Evolutionary conservation across 1,140 invertebrate species (phyloP).

Genomic region (Cheumatopsyche charites): DNA sequence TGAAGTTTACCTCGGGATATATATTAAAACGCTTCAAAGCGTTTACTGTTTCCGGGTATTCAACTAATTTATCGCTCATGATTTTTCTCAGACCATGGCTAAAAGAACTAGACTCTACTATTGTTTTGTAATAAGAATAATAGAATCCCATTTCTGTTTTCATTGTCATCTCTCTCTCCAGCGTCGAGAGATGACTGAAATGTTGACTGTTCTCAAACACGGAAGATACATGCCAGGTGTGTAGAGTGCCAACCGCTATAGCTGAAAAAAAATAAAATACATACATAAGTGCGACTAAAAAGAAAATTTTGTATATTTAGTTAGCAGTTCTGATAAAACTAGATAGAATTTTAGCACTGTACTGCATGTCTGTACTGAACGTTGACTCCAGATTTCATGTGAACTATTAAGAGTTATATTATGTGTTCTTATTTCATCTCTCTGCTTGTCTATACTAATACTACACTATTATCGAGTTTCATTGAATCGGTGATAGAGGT

Average conservation of each 20-base stretch:
- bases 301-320: too few relatives aligned
- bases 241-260: conserved; percentile 54
- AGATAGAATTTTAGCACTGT: too few relatives aligned
- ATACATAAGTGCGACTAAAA: too few relatives aligned
- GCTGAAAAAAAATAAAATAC: conserved; percentile 46
- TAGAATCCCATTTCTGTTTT: conserved; percentile 87
- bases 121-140: conserved; percentile 85
- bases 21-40: conserved; percentile 82
- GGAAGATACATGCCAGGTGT: conserved; percentile 71
- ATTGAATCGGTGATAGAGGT: too few relatives aligned
- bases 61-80: conserved; percentile 77
- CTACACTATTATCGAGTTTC: too few relatives aligned
- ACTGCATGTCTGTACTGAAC: too few relatives aligned
- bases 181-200: conserved; percentile 81
- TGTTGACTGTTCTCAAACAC: conserved; percentile 82
- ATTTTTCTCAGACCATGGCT: conserved; percentile 68
- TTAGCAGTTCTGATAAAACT: too few relatives aligned
- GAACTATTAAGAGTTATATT: too few relatives aligned
- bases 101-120: conserved; percentile 72
- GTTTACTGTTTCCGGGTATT: conserved; percentile 81
- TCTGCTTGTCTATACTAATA: too few relatives aligned
- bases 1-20: conserved; percentile 74
- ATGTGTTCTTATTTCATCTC: too few relatives aligned
- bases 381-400: too few relatives aligned
- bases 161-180: conserved; percentile 84